Evolutionary conservation across 1,140 invertebrate genomes (phyloP).

Genomic region (Octopus sinensis): DNA sequence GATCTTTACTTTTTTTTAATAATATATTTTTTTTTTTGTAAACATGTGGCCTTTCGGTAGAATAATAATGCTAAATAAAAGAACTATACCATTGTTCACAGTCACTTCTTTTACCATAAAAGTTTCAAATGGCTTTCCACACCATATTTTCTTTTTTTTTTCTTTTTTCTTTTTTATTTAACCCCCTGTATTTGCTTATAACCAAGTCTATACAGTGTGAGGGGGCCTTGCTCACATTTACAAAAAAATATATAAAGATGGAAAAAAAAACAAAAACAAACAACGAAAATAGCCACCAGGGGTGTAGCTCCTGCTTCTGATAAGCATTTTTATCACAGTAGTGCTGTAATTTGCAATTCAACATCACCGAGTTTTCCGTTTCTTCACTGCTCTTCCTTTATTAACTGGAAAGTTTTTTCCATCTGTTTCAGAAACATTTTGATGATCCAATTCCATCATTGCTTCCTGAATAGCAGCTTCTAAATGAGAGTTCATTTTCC

Average conservation of each 20-base stretch:
- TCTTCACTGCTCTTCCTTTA: constrained; percentile 12
- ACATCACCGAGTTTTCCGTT: constrained; percentile 10
- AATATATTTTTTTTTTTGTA: no score
- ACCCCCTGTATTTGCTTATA: not conserved
- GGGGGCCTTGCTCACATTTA: not conserved
- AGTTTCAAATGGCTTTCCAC: not conserved
- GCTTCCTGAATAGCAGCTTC: constrained; percentile 88
- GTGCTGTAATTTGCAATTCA: constrained; percentile 7
- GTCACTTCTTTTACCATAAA: no score
- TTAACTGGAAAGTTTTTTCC: not conserved
- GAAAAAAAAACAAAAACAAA: no score
- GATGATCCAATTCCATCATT: constrained; percentile 76
- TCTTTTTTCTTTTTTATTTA: not conserved
- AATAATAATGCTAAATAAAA: no score
- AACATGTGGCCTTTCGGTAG: no score
- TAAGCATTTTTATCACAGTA: constrained; percentile 10
- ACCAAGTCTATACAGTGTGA: not conserved
- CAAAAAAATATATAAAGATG: not conserved
- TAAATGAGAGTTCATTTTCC: constrained; percentile 82
- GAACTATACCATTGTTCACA: no score
- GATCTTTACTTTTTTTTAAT: no score
- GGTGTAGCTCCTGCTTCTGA: not conserved
- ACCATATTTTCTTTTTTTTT: not conserved
- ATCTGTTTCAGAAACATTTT: constrained; percentile 10
- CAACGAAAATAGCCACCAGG: no score